These are phyloP conservation scores for Babylonia areolata DNA, from an alignment of 1,140 invertebrate genomes.

Conservation along the genomic window DNA sequence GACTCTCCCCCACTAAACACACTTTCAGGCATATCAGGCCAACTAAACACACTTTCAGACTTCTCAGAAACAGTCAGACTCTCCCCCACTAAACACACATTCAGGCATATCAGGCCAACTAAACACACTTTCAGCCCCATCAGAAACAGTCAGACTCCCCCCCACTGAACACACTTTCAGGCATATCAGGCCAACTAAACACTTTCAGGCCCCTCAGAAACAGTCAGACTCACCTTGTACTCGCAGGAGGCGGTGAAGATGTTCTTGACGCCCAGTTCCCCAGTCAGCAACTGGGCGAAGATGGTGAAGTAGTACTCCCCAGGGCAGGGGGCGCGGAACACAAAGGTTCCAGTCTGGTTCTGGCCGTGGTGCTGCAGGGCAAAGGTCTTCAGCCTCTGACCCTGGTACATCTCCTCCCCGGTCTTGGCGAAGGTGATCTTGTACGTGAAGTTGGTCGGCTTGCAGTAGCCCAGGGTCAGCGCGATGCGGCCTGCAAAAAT, in stretches of 20 bases:
- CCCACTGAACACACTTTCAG: too few species aligned
- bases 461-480: conserved; percentile 72
- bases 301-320: conserved; percentile 76
- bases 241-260: conserved; percentile 74
- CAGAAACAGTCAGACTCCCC: too few species aligned
- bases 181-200: too few species aligned
- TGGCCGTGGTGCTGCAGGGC: conserved; percentile 73
- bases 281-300: conserved; percentile 72
- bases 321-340: conserved; percentile 70
- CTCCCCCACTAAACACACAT: too few species aligned
- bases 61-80: too few species aligned
- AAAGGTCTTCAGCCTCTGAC: conserved; percentile 72
- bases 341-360: conserved; percentile 70
- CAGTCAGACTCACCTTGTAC: conserved; percentile 71
- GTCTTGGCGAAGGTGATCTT: conserved; percentile 71
- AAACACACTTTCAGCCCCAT: too few species aligned
- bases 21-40: too few species aligned
- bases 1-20: too few species aligned
- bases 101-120: too few species aligned
- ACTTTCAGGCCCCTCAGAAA: too few species aligned
- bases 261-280: conserved; percentile 71
- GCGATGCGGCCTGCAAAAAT: conserved; percentile 67
- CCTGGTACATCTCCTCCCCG: conserved; percentile 69
- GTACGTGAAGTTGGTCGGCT: conserved; percentile 75
- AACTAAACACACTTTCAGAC: too few species aligned